phyloP scores from a whole-genome alignment of 2,797 vertebrate species.

The Phataginus tetradactyla region DNA sequence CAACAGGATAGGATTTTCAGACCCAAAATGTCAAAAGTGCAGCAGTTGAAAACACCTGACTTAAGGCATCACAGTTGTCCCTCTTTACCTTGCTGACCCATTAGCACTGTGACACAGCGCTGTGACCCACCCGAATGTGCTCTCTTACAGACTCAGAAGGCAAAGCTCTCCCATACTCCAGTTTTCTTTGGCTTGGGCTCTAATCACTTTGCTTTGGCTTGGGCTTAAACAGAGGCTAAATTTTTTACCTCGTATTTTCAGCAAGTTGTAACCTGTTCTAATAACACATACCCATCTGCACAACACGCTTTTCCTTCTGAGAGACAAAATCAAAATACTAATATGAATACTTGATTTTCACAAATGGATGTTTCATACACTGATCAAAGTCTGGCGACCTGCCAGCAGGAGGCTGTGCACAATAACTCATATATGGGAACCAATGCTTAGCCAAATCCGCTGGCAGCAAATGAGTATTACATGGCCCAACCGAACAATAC shows the following conservation, averaged over 20 bases:
- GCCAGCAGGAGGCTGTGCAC: not conserved
- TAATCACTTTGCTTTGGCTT: not conserved
- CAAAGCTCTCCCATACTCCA: not conserved
- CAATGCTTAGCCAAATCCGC: not conserved
- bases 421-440: not conserved
- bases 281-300: not conserved
- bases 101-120: not conserved
- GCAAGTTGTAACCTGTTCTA: not conserved
- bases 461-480: not conserved
- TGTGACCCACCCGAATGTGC: not conserved
- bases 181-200: not conserved
- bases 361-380: not conserved
- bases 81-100: not conserved
- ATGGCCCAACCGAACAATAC: not conserved
- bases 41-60: not conserved
- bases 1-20: not conserved
- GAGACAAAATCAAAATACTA: not conserved
- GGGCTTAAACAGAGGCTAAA: not conserved
- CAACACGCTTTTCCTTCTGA: not conserved
- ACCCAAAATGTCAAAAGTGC: not conserved
- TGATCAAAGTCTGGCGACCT: not conserved
- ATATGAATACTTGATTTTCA: not conserved
- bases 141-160: not conserved
- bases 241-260: not conserved
- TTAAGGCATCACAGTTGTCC: not conserved